These are phyloP conservation scores for Aurelia aurita DNA, from an alignment of 30 jellyfish, hydroid and myxozoan species.

Conservation along the genomic window DNA sequence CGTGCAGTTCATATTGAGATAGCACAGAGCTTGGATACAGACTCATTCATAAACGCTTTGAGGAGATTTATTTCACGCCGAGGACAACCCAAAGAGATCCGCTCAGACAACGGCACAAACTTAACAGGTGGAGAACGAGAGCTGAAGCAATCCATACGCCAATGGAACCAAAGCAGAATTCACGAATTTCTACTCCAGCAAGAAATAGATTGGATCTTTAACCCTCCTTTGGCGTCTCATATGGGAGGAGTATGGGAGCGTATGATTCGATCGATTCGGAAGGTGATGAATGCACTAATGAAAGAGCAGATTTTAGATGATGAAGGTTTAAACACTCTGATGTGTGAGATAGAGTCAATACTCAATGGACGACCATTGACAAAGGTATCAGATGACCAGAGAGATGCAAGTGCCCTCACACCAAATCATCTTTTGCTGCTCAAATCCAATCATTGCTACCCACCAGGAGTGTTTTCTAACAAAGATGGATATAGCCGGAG, in stretches of 20 bases:
- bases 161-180: constrained; percentile 49
- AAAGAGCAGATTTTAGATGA: constrained; percentile 53
- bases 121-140: constrained; percentile 47
- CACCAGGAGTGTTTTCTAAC: constrained; percentile 52
- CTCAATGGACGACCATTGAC: constrained; percentile 71
- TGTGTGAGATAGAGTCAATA: constrained; percentile 63
- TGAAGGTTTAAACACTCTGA: constrained; percentile 55
- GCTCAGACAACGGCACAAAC: constrained; percentile 45
- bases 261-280: constrained; percentile 50
- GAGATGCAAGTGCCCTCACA: constrained; percentile 58
- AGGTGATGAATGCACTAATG: constrained; percentile 16
- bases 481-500: constrained; percentile 39
- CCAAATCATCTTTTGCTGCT: constrained; percentile 68
- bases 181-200: constrained; percentile 29
- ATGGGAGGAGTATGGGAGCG: constrained; percentile 85
- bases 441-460: constrained; percentile 28
- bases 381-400: constrained; percentile 56
- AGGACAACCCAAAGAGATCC: constrained; percentile 47
- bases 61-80: constrained; percentile 62
- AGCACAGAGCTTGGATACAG: constrained; percentile 49
- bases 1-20: constrained; percentile 78
- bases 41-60: constrained; percentile 47
- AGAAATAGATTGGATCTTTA: constrained; percentile 43
- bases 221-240: constrained; percentile 72
- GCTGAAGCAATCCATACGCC: constrained; percentile 20